Evolutionary conservation across 2,113 vertebrate genomes (phyloP).

Genomic region (Chiloscyllium plagiosum): DNA sequence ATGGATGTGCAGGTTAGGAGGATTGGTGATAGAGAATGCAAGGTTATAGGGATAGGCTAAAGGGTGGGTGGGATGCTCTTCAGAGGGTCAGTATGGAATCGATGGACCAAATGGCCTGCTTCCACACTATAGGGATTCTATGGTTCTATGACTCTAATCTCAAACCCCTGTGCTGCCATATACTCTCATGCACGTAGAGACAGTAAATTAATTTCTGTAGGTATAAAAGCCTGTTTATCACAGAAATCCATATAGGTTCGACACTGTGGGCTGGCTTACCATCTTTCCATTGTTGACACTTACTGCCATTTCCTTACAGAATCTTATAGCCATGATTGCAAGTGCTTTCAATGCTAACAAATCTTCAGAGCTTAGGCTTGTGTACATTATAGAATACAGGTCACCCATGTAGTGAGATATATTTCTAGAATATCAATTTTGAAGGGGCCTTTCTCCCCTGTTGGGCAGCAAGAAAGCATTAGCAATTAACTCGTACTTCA

Average conservation of each 20-base stretch:
- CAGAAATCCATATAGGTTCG: neutral
- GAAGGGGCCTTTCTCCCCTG: neutral
- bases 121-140: too few relatives aligned
- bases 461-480: neutral
- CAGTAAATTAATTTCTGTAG: neutral
- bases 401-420: neutral
- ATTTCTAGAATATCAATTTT: neutral
- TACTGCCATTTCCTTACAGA: neutral
- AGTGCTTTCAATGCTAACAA: neutral
- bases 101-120: too few relatives aligned
- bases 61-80: too few relatives aligned
- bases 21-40: too few relatives aligned
- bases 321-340: neutral
- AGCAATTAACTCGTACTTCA: neutral
- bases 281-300: neutral
- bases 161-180: neutral
- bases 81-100: too few relatives aligned
- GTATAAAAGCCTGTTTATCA: neutral
- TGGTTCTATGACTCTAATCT: too few relatives aligned
- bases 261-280: neutral
- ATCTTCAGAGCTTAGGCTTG: neutral
- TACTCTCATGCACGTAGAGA: neutral
- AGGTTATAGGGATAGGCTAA: too few relatives aligned
- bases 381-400: neutral
- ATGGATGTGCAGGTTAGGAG: too few relatives aligned